phyloP scores from a whole-genome alignment of 2,113 vertebrate genomes.

The Nymphicus hollandicus region DNA sequence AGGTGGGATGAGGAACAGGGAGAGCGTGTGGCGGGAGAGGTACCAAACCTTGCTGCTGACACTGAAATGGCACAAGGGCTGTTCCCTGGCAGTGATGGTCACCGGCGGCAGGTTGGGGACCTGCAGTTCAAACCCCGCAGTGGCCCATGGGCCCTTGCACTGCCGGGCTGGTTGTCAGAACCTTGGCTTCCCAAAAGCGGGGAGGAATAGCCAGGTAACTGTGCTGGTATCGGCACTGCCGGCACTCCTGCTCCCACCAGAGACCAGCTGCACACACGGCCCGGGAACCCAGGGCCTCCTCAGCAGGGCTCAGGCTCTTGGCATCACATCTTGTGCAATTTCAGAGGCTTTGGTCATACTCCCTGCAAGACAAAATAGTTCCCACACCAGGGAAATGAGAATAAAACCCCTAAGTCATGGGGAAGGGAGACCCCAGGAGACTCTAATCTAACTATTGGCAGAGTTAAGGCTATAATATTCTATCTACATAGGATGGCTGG shows the following conservation, averaged over 20 bases:
- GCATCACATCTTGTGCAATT: background rate
- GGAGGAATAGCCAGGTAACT: background rate
- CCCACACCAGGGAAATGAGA: background rate
- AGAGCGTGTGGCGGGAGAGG: background rate
- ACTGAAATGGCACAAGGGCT: conserved; percentile 1
- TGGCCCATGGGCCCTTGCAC: background rate
- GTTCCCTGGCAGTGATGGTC: background rate
- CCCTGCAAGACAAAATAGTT: background rate
- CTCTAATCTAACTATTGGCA: conserved; percentile 64
- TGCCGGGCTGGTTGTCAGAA: background rate
- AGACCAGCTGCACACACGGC: background rate
- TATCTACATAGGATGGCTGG: conserved; percentile 73
- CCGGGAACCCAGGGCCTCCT: background rate
- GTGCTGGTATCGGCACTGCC: background rate
- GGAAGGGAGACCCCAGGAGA: conserved; percentile 32
- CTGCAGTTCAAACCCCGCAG: background rate
- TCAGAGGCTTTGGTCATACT: background rate
- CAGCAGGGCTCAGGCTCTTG: background rate
- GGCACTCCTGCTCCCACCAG: background rate
- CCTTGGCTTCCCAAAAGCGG: background rate
- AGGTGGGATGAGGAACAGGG: background rate
- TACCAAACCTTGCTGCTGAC: background rate
- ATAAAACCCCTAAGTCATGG: background rate
- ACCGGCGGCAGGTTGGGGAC: background rate
- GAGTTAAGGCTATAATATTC: conserved; percentile 74